These are phyloP conservation scores for Protonibea diacanthus DNA, from an alignment of 2,797 vertebrate species.

Conservation along the genomic window DNA sequence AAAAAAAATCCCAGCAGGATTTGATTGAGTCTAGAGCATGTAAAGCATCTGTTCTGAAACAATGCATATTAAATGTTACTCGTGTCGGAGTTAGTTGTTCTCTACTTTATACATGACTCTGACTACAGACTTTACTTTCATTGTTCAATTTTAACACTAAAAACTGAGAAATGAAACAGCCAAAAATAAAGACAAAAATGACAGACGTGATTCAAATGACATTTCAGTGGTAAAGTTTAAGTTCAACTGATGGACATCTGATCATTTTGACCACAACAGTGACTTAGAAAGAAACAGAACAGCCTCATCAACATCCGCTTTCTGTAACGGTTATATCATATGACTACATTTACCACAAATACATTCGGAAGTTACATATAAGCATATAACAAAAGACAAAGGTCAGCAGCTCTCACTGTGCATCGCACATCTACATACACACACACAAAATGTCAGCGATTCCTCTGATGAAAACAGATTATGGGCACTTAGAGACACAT, in stretches of 20 bases:
- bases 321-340: neutral
- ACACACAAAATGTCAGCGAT: constrained; percentile 52
- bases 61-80: neutral
- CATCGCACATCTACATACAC: constrained; percentile 18
- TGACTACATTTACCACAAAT: neutral
- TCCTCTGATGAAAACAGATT: constrained; percentile 58
- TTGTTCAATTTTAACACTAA: constrained; percentile 6
- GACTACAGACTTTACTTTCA: constrained; percentile 6
- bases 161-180: constrained; percentile 24
- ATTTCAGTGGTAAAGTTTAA: neutral
- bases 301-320: neutral
- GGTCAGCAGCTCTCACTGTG: constrained; percentile 11
- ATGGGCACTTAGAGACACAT: constrained; percentile 62
- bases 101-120: neutral
- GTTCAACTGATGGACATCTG: neutral
- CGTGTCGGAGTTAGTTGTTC: neutral
- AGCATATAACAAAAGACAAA: neutral
- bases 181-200: neutral
- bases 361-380: neutral
- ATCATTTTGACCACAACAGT: neutral
- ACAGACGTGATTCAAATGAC: neutral
- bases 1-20: neutral
- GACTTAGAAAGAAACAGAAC: neutral
- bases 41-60: neutral
- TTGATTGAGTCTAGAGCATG: neutral